A percentile compares a stretch with the other conserved stretches of the same genome.
These are phyloP conservation scores for Salvator merianae DNA, from an alignment of 2,113 vertebrate genomes.

Conservation along the genomic window DNA sequence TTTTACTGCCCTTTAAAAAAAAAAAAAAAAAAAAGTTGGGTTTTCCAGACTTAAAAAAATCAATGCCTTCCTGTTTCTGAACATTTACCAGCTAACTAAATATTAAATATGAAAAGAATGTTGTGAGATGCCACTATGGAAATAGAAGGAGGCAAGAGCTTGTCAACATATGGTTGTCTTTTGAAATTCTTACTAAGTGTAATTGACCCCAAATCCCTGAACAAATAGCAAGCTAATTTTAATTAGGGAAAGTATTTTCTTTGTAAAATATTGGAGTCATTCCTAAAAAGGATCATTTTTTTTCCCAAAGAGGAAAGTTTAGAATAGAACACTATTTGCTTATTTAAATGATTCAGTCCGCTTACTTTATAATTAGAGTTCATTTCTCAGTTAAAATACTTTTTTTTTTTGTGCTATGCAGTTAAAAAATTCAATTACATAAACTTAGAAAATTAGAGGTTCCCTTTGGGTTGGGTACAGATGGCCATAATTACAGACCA, in stretches of 20 bases:
- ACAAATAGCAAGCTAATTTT: conserved; percentile 60
- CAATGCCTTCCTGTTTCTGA: conserved; percentile 29
- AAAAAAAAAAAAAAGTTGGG: background rate
- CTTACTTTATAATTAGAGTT: conserved; percentile 54
- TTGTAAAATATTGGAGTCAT: conserved; percentile 47
- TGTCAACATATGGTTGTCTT: conserved; percentile 50
- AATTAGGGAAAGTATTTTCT: conserved; percentile 59
- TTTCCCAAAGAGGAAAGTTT: conserved; percentile 47
- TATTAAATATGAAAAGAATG: conserved; percentile 9
- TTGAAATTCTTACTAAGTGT: conserved; percentile 52
- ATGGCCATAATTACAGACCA: conserved; percentile 48
- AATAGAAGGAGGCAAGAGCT: conserved; percentile 19
- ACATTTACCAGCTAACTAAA: conserved; percentile 3
- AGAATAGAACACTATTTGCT: conserved; percentile 50
- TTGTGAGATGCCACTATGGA: background rate
- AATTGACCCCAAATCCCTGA: conserved; percentile 54
- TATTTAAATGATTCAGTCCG: conserved; percentile 46
- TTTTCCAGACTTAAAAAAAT: background rate
- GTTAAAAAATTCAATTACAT: conserved; percentile 54
- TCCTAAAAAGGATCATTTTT: conserved; percentile 14
- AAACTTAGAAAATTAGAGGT: conserved; percentile 57
- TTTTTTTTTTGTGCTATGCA: conserved; percentile 33
- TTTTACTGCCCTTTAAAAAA: background rate
- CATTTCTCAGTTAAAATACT: conserved; percentile 13
- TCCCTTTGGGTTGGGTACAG: conserved; percentile 48